These are phyloP conservation scores for Drosophila kambysellisi DNA, from an alignment of 2,888 invertebrate species.

Conservation along the genomic window DNA sequence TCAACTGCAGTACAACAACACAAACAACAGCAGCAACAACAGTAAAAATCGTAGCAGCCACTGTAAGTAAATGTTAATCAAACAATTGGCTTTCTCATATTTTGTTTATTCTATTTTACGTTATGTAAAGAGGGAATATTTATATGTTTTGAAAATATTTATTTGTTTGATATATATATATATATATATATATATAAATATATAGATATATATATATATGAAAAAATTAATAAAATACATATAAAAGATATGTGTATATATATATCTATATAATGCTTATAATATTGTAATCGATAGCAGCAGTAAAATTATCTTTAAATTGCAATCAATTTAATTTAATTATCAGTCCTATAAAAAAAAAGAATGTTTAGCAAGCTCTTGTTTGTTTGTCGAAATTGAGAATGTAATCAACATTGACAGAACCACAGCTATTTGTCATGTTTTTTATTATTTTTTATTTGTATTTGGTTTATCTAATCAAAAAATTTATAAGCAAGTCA, in stretches of 20 bases:
- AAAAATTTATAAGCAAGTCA: constrained; percentile 47
- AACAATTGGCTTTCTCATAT: neutral
- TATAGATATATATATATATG: too few species aligned
- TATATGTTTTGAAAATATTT: neutral
- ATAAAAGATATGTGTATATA: neutral
- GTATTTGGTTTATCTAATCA: constrained; percentile 43
- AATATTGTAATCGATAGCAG: neutral
- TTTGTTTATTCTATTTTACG: neutral
- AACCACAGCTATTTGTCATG: constrained; percentile 27
- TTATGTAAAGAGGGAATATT: neutral
- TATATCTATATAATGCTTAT: neutral
- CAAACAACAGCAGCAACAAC: constrained; percentile 18
- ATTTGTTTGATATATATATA: neutral
- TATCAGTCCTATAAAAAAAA: neutral
- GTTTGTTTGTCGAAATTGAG: constrained; percentile 31
- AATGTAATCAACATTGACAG: constrained; percentile 10
- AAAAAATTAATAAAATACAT: neutral
- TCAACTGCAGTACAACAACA: constrained; percentile 36
- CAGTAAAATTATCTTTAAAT: neutral
- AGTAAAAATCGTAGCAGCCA: constrained; percentile 25
- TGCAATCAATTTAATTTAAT: neutral
- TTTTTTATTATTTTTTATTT: constrained; percentile 10
- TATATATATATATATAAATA: neutral
- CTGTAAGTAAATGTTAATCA: constrained; percentile 52
- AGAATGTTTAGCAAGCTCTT: neutral